Evolutionary conservation across 2,113 vertebrate species (phyloP).

Genomic region (Phrynosoma platyrhinos): DNA sequence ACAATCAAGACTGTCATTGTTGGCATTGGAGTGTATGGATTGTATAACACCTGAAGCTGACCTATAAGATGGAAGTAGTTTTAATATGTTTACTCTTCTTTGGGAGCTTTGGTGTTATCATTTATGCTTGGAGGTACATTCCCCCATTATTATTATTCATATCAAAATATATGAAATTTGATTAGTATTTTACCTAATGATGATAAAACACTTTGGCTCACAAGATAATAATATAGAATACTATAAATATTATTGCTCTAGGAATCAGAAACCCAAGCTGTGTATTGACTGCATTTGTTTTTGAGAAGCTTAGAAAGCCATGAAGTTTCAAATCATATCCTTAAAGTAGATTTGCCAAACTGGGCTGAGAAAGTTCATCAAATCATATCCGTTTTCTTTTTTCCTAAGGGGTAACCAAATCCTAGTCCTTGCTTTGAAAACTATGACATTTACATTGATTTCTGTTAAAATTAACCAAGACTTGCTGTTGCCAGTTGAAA

Average conservation of each 20-base stretch:
- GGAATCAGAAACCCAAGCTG: neutral
- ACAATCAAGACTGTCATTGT: too few relatives aligned
- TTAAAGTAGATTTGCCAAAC: constrained; percentile 23
- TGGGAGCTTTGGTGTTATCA: neutral
- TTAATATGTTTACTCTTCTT: neutral
- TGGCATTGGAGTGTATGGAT: neutral
- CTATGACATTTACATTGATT: neutral
- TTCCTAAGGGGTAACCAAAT: neutral
- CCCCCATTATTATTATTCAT: neutral
- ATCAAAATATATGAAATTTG: constrained; percentile 6
- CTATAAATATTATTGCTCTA: neutral
- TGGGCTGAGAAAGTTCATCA: neutral
- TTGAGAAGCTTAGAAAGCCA: neutral
- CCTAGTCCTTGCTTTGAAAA: neutral
- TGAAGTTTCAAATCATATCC: constrained; percentile 20
- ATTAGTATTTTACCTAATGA: constrained; percentile 2
- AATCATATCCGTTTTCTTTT: neutral
- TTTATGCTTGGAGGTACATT: neutral
- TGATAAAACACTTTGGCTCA: neutral
- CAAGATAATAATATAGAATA: neutral
- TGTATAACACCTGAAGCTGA: neutral
- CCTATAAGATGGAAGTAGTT: neutral
- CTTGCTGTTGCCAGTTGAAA: neutral
- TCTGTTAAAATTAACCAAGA: neutral
- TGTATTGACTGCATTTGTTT: neutral